Base-by-base conservation (phyloP, 1,140 invertebrate species). In the Vanessa tameamea region DNA sequence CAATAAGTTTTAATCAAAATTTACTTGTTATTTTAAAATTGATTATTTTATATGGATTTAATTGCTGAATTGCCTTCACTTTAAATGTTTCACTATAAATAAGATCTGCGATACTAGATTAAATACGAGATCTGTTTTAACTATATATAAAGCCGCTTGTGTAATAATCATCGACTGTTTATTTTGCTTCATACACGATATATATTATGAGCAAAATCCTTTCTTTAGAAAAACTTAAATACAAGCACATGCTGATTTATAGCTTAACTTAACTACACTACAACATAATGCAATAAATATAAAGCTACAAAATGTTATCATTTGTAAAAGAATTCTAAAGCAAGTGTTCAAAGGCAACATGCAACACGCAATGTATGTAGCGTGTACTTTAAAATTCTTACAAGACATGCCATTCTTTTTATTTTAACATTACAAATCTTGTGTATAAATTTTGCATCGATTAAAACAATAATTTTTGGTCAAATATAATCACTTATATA, bases 241-340 rank as follows among this genome's bases (percentile, higher is more conserved):
- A 9, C 3, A 43, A 1, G 37, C 37, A 43, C 37, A 43, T 43
- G 7, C 37, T 43, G 53, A 57, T 57, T 20, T 57, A 57, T 57
- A 55, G 53, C 53, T 55, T 20, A 13, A 57, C 53, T 57, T 57
- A 57, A 13, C 53, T 57, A 20, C 6, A 57, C 16, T 23, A 23
- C 6, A 23, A 23, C 23, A 57, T 57, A 37, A 61, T 15, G 57
- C 31, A 61, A 61, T 61, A 61, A 61, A 61, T 61, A 37, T 23
- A 37, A 61, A 37, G 26, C 16, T 37, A 61, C 57, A 61, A 37
- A 61, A 37, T 61, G 57, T 61, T 61, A 61, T 61, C 57, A 61
- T 61, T 61, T 9, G 53, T 55, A 16, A 37, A 37, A 61, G 57
- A 61, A 61, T 61, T 37, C 26, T 37, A 31, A 51, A 61, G 26